These are phyloP conservation scores for Drosophila kanapiae DNA, from an alignment of 1,140 invertebrate genomes.

Conservation along the genomic window DNA sequence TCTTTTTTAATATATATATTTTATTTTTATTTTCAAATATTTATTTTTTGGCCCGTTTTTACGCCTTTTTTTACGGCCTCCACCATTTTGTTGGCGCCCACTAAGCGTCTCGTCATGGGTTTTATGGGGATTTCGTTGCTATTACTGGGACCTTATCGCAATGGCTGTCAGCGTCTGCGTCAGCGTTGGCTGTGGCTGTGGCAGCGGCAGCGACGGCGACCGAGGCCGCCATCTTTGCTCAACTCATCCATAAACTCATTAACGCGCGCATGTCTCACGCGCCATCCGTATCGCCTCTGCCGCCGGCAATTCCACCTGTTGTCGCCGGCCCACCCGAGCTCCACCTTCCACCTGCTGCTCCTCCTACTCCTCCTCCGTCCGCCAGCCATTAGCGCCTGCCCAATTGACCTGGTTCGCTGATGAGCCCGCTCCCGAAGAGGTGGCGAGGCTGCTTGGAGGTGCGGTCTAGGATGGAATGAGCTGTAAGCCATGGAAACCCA, in stretches of 20 bases:
- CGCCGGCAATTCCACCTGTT: conserved; percentile 23
- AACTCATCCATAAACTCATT: conserved; percentile 74
- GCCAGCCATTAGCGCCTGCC: conserved; percentile 45
- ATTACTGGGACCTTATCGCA: conserved; percentile 34
- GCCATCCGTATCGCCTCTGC: conserved; percentile 7
- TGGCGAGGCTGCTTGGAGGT: background rate
- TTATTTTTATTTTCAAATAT: conserved; percentile 17
- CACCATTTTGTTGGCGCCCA: conserved; percentile 60
- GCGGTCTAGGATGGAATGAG: background rate
- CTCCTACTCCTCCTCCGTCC: background rate
- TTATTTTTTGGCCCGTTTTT: conserved; percentile 40
- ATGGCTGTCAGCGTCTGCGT: conserved; percentile 15
- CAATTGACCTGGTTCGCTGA: conserved; percentile 55
- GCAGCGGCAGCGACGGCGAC: background rate
- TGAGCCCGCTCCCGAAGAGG: conserved; percentile 10
- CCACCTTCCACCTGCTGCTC: background rate
- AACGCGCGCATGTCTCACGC: conserved; percentile 70
- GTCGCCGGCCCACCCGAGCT: background rate
- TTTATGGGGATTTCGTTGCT: conserved; percentile 62
- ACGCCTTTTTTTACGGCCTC: conserved; percentile 28
- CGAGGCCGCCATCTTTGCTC: conserved; percentile 66
- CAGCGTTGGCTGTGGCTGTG: background rate
- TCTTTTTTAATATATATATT: background rate
- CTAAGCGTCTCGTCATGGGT: conserved; percentile 67
- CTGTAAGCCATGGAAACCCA: background rate